phyloP scores from a whole-genome alignment of 2,113 vertebrate species.

The Pterocles gutturalis region DNA sequence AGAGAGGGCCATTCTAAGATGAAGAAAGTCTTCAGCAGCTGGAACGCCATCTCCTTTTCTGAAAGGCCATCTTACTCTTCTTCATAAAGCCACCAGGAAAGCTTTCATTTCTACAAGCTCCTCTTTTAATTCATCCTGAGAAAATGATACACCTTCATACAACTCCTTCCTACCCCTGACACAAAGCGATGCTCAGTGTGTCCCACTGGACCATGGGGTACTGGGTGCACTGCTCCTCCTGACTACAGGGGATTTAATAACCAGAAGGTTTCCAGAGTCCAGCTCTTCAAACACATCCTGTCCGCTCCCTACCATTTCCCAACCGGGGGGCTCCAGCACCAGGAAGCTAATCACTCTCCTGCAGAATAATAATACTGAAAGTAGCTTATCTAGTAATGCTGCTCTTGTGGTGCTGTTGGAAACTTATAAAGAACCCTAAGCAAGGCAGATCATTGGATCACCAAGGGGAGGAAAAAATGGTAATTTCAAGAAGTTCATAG shows the following conservation, averaged over 20 bases:
- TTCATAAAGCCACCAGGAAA: not conserved
- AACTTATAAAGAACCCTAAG: not conserved
- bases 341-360: not conserved
- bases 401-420: not conserved
- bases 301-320: not conserved
- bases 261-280: not conserved
- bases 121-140: not conserved
- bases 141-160: not conserved
- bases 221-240: not conserved
- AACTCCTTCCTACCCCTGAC: not conserved
- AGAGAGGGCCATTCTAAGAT: not conserved
- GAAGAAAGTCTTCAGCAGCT: not conserved
- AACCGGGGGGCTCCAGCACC: not conserved
- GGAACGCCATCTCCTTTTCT: not conserved
- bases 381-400: slow-evolving; percentile 19
- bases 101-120: not conserved
- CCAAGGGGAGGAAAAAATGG: not conserved
- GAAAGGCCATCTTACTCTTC: not conserved
- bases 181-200: not conserved
- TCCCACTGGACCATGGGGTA: rapidly evolving
- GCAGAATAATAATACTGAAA: not conserved
- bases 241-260: not conserved
- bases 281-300: not conserved
- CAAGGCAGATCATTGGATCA: not conserved
- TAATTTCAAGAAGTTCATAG: slow-evolving; percentile 30